phyloP scores from a whole-genome alignment of 2,797 vertebrate species.

The Microctenopoma lineatum region DNA sequence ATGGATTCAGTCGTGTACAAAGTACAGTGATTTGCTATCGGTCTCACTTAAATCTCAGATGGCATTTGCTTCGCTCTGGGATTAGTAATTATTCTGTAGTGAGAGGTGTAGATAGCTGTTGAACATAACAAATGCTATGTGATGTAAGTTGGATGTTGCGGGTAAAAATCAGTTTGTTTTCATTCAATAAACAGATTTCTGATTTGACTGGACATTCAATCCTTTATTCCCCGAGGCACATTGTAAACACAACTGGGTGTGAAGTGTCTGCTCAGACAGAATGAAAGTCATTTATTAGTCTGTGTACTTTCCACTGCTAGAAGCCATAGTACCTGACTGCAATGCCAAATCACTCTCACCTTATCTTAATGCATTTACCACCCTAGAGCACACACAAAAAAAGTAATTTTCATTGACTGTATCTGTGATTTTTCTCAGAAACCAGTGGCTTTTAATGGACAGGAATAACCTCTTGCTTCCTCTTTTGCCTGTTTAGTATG shows the following conservation, averaged over 20 bases:
- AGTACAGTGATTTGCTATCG: constrained; percentile 7
- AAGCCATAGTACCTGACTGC: constrained; percentile 55
- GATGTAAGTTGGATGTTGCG: constrained; percentile 20
- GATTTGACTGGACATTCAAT: constrained; percentile 61
- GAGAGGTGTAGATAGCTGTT: not conserved
- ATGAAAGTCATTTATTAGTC: constrained; percentile 69
- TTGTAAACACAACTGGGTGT: constrained; percentile 62
- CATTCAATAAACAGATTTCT: constrained; percentile 45
- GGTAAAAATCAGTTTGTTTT: constrained; percentile 31
- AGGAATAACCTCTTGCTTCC: constrained; percentile 30
- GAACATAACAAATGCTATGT: constrained; percentile 26
- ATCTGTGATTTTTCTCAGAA: constrained; percentile 47
- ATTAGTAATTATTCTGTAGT: constrained; percentile 16
- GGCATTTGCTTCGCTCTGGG: not conserved
- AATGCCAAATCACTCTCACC: constrained; percentile 47
- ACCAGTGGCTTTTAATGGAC: constrained; percentile 51
- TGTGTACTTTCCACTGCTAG: constrained; percentile 53
- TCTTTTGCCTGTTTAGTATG: constrained; percentile 50
- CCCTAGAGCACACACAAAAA: constrained; percentile 59
- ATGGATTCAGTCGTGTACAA: constrained; percentile 6
- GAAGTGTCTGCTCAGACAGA: constrained; percentile 57
- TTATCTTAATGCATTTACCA: constrained; percentile 57
- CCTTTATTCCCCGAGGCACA: constrained; percentile 37
- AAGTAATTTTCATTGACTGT: constrained; percentile 56
- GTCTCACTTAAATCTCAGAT: constrained; percentile 11